Evolutionary conservation across 2,113 vertebrate species (phyloP).

Genomic region (Hemiscyllium ocellatum): DNA sequence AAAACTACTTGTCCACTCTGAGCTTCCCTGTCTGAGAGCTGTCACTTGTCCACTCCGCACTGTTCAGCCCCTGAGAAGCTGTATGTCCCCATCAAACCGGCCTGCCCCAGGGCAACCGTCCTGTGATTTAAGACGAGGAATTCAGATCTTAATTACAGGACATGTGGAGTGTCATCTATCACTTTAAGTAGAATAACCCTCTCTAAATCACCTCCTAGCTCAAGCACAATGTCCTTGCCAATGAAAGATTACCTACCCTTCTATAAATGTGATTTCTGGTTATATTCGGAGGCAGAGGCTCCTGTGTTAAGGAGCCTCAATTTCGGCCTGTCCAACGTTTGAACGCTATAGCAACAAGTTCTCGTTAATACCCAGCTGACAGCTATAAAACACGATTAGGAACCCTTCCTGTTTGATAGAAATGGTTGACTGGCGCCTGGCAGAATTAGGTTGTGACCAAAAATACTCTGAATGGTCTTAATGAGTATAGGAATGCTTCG

Average conservation of each 20-base stretch:
- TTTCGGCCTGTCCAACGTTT: background rate
- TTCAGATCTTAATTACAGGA: background rate
- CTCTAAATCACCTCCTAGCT: background rate
- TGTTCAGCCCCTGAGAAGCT: too few species aligned
- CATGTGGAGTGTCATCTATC: background rate
- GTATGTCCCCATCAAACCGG: too few species aligned
- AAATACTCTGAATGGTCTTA: conserved; percentile 20
- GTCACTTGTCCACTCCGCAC: too few species aligned
- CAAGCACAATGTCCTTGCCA: background rate
- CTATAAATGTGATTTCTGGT: background rate
- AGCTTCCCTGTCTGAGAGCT: background rate
- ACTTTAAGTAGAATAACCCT: background rate
- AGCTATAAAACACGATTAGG: conserved; percentile 29
- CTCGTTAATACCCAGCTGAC: conserved; percentile 8
- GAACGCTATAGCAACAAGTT: background rate
- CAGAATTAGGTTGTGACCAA: background rate
- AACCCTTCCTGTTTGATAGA: conserved; percentile 27
- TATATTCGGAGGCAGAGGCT: background rate
- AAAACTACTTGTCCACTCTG: background rate
- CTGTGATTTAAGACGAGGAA: background rate
- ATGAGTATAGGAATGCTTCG: background rate
- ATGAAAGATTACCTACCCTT: background rate
- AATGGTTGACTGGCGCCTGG: conserved; percentile 5
- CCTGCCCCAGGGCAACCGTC: background rate
- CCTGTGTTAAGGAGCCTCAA: background rate